Base-by-base conservation (phyloP, 2,888 invertebrate species). In the Mesodorylaimus sp. region DNA sequence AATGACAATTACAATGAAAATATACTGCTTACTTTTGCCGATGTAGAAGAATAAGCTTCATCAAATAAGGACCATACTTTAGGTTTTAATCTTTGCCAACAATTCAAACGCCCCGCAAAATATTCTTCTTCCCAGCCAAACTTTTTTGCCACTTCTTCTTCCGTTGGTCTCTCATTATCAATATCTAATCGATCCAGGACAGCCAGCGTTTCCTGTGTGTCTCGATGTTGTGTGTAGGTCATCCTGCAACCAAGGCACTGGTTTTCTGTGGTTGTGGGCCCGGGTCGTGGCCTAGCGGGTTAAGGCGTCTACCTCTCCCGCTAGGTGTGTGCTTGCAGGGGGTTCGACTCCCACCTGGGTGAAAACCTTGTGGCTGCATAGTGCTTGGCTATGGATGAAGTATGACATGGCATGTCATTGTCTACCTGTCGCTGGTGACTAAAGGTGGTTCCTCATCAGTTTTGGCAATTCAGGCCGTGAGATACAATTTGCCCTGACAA, bases 181-280 rank as follows among this genome's bases (percentile, higher is more conserved):
- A 95, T 76, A 73, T 95, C 95, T 62, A 95, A 74, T 54, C 89
- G 78, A 74, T 95, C 93, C 65, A 95, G 76, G 53, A 93, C 91
- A 52, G 89, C 86, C 65, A 95, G 75, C 49, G 93, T 93, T 73
- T 93, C 93, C 73, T 95, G 91, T 53, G 95, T 60, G 37, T 59
- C 59, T 39, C 89, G 50, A 41, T 72, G 72, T 45, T 67, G 67
- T 2, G 75, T 77, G 62, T 97, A 97, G 7, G 95, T 97, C 93
- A 95, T 95, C 95, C 95, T 97, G 71, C 97, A 97, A 71, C 95
- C n/a, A n/a, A n/a, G n/a, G n/a, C n/a, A n/a, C n/a, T n/a, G n/a
- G n/a, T n/a, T n/a, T n/a, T n/a, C n/a, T n/a, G n/a, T n/a, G n/a
- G n/a, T n/a, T n/a, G n/a, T n/a, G n/a, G n/a, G n/a, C n/a, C n/a